Percentiles rank a stretch among this genome's conserved stretches.
Conservation (phyloP, 1,140 invertebrate genomes). For the Heterodera schachtii region DNA sequence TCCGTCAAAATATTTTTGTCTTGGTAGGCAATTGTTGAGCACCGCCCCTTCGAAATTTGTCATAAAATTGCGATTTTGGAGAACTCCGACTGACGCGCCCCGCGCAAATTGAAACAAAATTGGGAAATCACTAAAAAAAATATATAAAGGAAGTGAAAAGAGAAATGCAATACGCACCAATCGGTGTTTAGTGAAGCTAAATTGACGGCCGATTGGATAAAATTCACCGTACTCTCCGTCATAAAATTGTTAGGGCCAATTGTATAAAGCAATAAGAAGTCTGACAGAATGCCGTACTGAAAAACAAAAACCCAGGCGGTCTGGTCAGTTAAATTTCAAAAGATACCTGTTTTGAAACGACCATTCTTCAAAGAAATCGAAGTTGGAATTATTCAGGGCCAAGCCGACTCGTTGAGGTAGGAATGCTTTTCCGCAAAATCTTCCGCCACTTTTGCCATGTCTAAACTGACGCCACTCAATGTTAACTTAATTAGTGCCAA, state of each 20-base stretch:
- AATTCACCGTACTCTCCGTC: slow-evolving; percentile 30
- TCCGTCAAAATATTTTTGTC: slow-evolving; percentile 43
- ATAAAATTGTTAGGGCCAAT: slow-evolving; percentile 26
- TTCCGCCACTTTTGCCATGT: slow-evolving; percentile 25
- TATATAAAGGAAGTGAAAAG: slow-evolving; percentile 15
- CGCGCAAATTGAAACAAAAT: slow-evolving; percentile 43
- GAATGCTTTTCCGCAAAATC: background rate
- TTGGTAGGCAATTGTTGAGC: slow-evolving; percentile 34
- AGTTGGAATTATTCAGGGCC: background rate
- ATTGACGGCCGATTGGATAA: slow-evolving; percentile 42
- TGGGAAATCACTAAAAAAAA: slow-evolving; percentile 49
- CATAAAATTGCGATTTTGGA: slow-evolving; percentile 40
- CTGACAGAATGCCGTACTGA: slow-evolving; percentile 43
- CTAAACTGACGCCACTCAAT: slow-evolving; percentile 31
- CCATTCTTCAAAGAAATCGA: slow-evolving; percentile 10
- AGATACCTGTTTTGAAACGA: slow-evolving; percentile 25
- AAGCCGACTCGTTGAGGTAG: background rate
- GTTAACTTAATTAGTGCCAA: background rate
- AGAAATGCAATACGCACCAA: slow-evolving; percentile 33
- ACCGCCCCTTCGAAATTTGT: slow-evolving; percentile 38
- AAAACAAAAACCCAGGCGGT: background rate
- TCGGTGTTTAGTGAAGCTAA: slow-evolving; percentile 34
- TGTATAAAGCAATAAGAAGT: slow-evolving; percentile 43
- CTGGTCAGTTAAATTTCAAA: background rate
- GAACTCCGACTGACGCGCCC: slow-evolving; percentile 31